Evolutionary conservation across 2,888 invertebrate genomes (phyloP).

Genomic region (Eudemis profundana): DNA sequence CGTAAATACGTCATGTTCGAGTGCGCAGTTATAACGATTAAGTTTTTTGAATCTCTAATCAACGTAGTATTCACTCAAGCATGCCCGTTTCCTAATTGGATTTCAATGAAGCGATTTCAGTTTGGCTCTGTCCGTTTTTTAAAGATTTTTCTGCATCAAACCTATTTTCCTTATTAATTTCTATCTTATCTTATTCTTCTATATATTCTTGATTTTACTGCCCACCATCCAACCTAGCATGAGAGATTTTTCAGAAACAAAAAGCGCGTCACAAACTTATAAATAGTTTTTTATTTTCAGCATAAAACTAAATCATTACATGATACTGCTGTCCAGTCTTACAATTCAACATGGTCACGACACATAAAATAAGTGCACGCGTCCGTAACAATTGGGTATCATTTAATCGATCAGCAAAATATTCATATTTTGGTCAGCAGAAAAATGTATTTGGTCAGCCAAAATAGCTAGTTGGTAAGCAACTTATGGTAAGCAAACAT

Average conservation of each 20-base stretch:
- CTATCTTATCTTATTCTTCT: too few species aligned
- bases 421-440: too few species aligned
- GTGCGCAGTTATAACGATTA: constrained; percentile 16
- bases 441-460: too few species aligned
- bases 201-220: too few species aligned
- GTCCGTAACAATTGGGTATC: too few species aligned
- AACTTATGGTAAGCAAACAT: too few species aligned
- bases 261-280: neutral
- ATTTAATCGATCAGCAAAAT: too few species aligned
- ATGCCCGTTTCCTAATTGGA: constrained; percentile 32
- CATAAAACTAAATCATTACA: constrained; percentile 17
- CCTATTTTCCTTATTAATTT: too few species aligned
- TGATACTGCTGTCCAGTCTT: constrained; percentile 1
- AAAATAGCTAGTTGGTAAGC: too few species aligned
- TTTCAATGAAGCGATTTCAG: constrained; percentile 15
- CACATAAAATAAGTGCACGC: constrained; percentile 57
- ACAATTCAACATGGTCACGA: constrained; percentile 8
- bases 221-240: too few species aligned
- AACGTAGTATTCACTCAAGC: constrained; percentile 20
- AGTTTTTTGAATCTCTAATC: constrained; percentile 12
- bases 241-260: neutral
- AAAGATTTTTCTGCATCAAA: too few species aligned
- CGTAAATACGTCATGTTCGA: constrained; percentile 27
- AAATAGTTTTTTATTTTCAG: constrained; percentile 17
- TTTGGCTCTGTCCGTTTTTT: neutral